Evolutionary conservation across 2,113 vertebrate species (phyloP).

Genomic region (Phodopus roborovskii): DNA sequence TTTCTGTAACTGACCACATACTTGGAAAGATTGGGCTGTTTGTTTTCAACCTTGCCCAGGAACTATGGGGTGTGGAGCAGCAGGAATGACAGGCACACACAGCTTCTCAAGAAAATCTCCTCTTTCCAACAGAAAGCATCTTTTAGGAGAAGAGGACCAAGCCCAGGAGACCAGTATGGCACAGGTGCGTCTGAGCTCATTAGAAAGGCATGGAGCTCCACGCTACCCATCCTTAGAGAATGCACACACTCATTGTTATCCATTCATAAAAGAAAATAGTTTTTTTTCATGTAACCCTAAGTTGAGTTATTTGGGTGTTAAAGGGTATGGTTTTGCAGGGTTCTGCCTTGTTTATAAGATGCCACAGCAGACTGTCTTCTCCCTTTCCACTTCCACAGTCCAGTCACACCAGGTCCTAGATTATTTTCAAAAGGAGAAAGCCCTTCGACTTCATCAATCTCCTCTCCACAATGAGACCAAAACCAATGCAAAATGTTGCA

Average conservation of each 20-base stretch:
- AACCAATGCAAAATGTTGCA: not conserved
- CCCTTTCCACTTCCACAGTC: not conserved
- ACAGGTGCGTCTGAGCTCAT: not conserved
- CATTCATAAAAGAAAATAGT: not conserved
- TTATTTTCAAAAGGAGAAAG: not conserved
- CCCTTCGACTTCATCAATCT: not conserved
- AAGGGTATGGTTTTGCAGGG: not conserved
- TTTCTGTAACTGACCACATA: too few species aligned
- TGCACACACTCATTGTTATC: not conserved
- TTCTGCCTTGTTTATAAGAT: not conserved
- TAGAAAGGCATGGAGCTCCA: too few species aligned
- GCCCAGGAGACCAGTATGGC: too few species aligned
- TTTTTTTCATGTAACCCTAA: not conserved
- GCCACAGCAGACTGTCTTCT: too few species aligned
- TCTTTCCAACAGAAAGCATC: slow-evolving; percentile 52
- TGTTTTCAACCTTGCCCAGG: not conserved
- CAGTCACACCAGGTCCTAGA: not conserved
- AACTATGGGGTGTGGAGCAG: not conserved
- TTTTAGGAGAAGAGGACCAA: not conserved
- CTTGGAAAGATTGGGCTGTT: rapidly evolving
- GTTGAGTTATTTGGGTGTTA: not conserved
- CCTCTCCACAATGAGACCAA: too few species aligned
- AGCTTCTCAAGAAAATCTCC: not conserved
- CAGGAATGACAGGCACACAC: too few species aligned
- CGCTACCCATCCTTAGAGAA: not conserved